phyloP scores from a whole-genome alignment of 1,140 invertebrate genomes.

The Pinna nobilis region DNA sequence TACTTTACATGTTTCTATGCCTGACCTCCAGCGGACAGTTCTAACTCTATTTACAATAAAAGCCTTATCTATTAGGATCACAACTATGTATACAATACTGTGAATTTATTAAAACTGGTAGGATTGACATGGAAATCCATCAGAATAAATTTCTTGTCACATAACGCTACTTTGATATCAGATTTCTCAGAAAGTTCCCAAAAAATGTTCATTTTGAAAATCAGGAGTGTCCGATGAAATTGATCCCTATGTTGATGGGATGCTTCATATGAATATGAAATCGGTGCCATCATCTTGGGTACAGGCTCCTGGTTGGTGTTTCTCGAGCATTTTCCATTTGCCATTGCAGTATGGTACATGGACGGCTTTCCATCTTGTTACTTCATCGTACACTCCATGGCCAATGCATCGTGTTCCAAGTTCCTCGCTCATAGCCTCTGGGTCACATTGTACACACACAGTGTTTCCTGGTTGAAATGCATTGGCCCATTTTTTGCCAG shows the following conservation, averaged over 20 bases:
- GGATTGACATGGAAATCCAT: background rate
- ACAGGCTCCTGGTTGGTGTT: conserved; percentile 34
- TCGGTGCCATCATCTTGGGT: background rate
- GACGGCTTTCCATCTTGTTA: conserved; percentile 69
- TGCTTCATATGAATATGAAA: conserved; percentile 3
- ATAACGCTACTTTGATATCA: no score
- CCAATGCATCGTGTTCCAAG: conserved; percentile 69
- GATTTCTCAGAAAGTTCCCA: no score
- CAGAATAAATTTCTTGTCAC: no score
- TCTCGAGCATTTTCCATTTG: conserved; percentile 63
- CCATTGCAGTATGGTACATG: conserved; percentile 68
- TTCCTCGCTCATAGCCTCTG: conserved; percentile 66
- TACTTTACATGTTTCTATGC: no score
- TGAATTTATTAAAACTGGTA: no score
- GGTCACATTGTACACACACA: conserved; percentile 72
- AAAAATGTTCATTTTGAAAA: no score
- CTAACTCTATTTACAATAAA: no score
- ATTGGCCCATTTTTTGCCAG: conserved; percentile 54
- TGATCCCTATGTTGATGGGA: no score
- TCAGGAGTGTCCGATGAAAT: no score
- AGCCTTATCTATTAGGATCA: no score
- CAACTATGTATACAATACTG: no score
- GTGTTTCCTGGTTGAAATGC: conserved; percentile 51
- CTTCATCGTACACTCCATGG: conserved; percentile 62
- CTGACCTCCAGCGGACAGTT: no score